Evolutionary conservation across 1,140 invertebrate species (phyloP), one percentile per base, ranked within the genome.

Genomic region (Kradibia gibbosae): DNA sequence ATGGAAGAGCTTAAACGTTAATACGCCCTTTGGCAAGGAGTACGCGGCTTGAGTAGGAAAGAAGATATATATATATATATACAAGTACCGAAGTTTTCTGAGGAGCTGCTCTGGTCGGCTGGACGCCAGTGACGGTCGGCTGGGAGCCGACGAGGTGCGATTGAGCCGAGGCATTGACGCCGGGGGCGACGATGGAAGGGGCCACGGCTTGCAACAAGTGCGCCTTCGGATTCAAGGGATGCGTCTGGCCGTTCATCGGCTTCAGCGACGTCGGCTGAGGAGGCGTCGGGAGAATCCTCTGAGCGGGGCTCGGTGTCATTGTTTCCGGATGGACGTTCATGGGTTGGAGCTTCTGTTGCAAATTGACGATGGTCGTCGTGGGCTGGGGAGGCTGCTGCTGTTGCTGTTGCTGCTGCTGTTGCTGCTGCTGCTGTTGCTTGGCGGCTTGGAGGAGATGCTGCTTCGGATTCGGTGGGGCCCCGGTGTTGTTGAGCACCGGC

Each of bases 101-200:
- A 11, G 84, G 81, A 31, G 86, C 60, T 50, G 88, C 86, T 84
- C 91, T 86, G 7, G 89, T 78, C 62, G 89, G 91, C 67, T 88
- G 88, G 4, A 90, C 88, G 1, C 83, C 83, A 25, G 87, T 83
- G 42, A 90, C 88, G 25, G 90, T 86, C 8, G 87, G 77, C 53
- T 87, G 89, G 1, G 87, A 83, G 8, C 84, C 83, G 10, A 90
- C 85, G 13, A 91, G 85, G 82, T 93, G 89, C 0, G 91, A 86
- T 82, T 93, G 94, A 34, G 90, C 90, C 3, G 94, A 93, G 3
- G 94, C 93, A 85, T 93, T 93, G 11, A 94, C 92, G 15, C 91
- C 90, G 22, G 92, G 92, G 0, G 92, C 90, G 31, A 94, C 84
- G 22, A 94, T 92, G 11, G 88, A 84, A 8, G 90, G 87, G 22